Evolutionary conservation across 2,797 vertebrate species (phyloP).

Genomic region (Avahi laniger): DNA sequence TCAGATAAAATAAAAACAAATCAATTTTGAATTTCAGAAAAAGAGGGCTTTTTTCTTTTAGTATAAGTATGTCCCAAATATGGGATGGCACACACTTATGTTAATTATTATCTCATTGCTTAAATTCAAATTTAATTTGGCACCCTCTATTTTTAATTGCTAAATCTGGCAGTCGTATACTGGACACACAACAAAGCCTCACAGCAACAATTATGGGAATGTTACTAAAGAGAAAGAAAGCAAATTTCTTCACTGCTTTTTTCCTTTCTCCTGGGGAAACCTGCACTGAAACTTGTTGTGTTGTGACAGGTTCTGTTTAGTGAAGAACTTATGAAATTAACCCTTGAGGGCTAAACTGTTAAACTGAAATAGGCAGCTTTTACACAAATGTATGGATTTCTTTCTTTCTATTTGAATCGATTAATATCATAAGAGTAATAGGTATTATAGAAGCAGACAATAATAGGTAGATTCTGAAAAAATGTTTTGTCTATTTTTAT

Average conservation of each 20-base stretch:
- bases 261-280: neutral
- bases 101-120: neutral
- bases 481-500: neutral
- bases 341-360: neutral
- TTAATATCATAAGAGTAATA: neutral
- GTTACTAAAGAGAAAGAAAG: neutral
- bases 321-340: neutral
- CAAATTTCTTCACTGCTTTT: neutral
- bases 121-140: neutral
- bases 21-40: neutral
- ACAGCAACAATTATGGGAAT: neutral
- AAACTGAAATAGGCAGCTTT: neutral
- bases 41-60: neutral
- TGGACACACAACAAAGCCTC: neutral
- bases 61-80: neutral
- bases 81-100: neutral
- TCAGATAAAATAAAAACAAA: neutral
- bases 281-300: neutral
- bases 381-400: neutral
- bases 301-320: neutral
- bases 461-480: neutral
- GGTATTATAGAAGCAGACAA: neutral
- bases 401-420: neutral
- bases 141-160: neutral
- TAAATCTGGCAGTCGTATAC: neutral